A percentile compares a stretch with the other conserved stretches of the same genome.
phyloP scores from a whole-genome alignment of 2,113 vertebrate species.

The Rattus rattus region DNA sequence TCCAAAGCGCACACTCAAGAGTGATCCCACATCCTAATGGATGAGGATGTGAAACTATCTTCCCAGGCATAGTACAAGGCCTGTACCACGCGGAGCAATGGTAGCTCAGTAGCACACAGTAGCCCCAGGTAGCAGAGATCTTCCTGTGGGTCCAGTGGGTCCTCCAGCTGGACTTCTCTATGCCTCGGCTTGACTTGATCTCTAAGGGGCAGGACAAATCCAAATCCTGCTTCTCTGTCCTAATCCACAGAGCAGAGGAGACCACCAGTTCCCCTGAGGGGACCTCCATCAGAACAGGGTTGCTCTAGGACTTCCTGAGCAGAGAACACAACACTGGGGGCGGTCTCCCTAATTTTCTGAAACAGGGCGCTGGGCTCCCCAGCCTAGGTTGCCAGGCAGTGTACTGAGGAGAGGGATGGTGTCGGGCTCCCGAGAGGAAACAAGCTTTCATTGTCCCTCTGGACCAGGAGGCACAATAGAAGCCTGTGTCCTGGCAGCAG shows the following conservation, averaged over 20 bases:
- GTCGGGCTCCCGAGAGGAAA: slow-evolving; percentile 15
- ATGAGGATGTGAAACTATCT: background rate
- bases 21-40: fast-evolving
- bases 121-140: background rate
- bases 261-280: background rate
- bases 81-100: background rate
- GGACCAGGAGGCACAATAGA: slow-evolving; percentile 63
- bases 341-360: slow-evolving; percentile 19
- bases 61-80: background rate
- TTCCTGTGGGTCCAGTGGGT: background rate
- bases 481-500: slow-evolving; percentile 70
- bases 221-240: background rate
- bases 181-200: background rate
- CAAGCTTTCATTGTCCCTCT: slow-evolving; percentile 68
- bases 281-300: background rate
- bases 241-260: background rate
- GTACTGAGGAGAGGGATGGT: background rate
- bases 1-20: background rate
- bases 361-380: slow-evolving; percentile 7
- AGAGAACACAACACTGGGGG: background rate
- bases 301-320: background rate
- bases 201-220: too few relatives aligned
- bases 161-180: background rate
- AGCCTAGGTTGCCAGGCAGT: background rate
- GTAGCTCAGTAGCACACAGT: background rate